These are phyloP conservation scores for Rhinophrynus dorsalis DNA, from an alignment of 2,797 vertebrate species.

Conservation along the genomic window DNA sequence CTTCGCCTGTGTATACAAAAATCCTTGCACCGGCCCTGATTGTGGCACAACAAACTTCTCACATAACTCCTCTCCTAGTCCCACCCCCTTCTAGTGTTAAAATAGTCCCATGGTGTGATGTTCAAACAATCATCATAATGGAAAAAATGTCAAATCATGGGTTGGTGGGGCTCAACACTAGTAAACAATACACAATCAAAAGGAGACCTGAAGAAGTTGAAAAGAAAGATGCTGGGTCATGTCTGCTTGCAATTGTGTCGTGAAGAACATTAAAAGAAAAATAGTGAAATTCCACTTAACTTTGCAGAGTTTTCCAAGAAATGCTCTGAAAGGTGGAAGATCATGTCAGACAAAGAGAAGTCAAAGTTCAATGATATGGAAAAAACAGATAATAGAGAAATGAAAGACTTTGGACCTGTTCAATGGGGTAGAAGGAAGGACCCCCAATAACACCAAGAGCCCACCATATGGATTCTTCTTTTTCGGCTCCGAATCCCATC, in stretches of 20 bases:
- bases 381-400: slow-evolving; percentile 81
- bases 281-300: slow-evolving; percentile 80
- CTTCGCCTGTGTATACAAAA: too few relatives aligned
- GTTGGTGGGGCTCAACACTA: too few relatives aligned
- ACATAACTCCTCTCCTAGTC: too few relatives aligned
- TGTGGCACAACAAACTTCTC: too few relatives aligned
- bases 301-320: slow-evolving; percentile 81
- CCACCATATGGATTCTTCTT: slow-evolving; percentile 86
- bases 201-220: slow-evolving; percentile 86
- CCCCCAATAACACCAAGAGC: slow-evolving; percentile 82
- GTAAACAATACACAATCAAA: too few relatives aligned
- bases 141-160: too few relatives aligned
- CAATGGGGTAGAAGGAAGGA: slow-evolving; percentile 84
- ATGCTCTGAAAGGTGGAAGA: slow-evolving; percentile 79
- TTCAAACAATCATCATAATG: too few relatives aligned
- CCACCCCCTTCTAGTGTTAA: too few relatives aligned
- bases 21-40: too few relatives aligned
- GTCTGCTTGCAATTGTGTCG: slow-evolving; percentile 82
- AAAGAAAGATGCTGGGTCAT: slow-evolving; percentile 87
- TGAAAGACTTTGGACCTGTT: slow-evolving; percentile 81
- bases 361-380: slow-evolving; percentile 84
- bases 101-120: too few relatives aligned
- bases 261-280: slow-evolving; percentile 83
- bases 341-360: slow-evolving; percentile 83
- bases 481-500: slow-evolving; percentile 84